A percentile compares a stretch with the other conserved stretches of the same genome.
These are phyloP conservation scores for Gonatopus flavifemur DNA, from an alignment of 1,140 invertebrate genomes.

Conservation along the genomic window DNA sequence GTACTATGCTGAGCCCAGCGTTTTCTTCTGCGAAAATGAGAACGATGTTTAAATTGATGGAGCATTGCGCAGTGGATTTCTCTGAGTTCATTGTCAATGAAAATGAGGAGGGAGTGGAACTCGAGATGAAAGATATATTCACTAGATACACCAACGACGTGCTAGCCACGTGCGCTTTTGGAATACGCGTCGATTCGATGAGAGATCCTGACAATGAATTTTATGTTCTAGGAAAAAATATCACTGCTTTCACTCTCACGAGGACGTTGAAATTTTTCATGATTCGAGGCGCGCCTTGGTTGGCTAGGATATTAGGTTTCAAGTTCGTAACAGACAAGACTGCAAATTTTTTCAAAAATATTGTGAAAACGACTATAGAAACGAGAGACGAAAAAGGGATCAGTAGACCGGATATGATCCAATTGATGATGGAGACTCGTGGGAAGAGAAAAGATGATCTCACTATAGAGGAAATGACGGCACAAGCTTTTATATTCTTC, in stretches of 20 bases:
- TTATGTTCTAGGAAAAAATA: not conserved
- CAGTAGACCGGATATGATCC: too few species aligned
- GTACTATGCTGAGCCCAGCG: constrained; percentile 45
- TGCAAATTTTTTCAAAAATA: not conserved
- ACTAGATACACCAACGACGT: not conserved
- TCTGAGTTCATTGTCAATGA: constrained; percentile 17
- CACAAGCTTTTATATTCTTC: constrained; percentile 44
- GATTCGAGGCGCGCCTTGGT: not conserved
- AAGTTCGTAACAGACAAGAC: not conserved
- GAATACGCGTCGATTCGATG: not conserved
- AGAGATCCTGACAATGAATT: not conserved
- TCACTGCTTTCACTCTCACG: not conserved
- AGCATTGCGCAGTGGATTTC: constrained; percentile 32
- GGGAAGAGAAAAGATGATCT: constrained; percentile 30
- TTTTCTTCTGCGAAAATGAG: constrained; percentile 53
- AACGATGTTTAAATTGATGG: constrained; percentile 43
- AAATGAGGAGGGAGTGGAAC: constrained; percentile 20
- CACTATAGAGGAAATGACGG: constrained; percentile 58
- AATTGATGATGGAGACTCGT: constrained; percentile 40
- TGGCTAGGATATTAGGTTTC: not conserved
- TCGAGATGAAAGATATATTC: not conserved
- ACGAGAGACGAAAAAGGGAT: constrained; percentile 17
- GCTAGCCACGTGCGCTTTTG: not conserved
- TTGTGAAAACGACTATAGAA: not conserved
- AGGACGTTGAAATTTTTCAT: constrained; percentile 7